A percentile compares a stretch with the other conserved stretches of the same genome.
These are phyloP conservation scores for Falco columbarius DNA, from an alignment of 2,797 vertebrate species.

Conservation along the genomic window DNA sequence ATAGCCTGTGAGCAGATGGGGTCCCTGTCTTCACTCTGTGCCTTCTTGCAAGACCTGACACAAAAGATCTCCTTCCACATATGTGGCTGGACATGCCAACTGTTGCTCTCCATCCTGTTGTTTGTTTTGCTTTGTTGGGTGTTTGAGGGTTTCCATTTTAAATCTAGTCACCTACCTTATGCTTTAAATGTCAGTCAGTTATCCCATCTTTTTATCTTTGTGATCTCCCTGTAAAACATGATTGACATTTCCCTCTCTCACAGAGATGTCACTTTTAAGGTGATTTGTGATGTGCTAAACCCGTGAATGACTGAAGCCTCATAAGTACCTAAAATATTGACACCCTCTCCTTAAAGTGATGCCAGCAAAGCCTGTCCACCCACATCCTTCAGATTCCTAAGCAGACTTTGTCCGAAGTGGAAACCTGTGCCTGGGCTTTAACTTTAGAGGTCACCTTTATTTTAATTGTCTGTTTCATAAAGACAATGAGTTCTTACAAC, in stretches of 20 bases:
- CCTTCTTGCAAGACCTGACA: background rate
- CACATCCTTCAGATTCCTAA: background rate
- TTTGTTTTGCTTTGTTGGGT: background rate
- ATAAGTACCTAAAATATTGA: background rate
- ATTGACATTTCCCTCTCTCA: background rate
- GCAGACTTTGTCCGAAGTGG: background rate
- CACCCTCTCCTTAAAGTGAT: background rate
- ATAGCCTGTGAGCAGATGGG: background rate
- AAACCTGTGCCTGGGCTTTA: background rate
- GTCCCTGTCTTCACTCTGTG: background rate
- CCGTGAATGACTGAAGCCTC: background rate
- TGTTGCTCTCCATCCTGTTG: background rate
- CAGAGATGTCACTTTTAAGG: background rate
- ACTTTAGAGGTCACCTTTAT: background rate
- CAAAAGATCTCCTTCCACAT: background rate
- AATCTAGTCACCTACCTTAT: background rate
- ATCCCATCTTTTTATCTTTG: background rate
- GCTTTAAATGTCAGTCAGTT: background rate
- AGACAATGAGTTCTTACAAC: background rate
- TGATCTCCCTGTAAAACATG: background rate
- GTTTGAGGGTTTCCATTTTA: background rate
- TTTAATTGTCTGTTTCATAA: background rate
- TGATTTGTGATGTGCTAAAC: background rate
- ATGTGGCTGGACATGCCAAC: background rate
- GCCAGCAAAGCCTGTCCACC: background rate